A percentile compares a stretch with the other conserved stretches of the same genome.
phyloP scores from a whole-genome alignment of 1,140 invertebrate genomes.

The Calliopsis andreniformis region DNA sequence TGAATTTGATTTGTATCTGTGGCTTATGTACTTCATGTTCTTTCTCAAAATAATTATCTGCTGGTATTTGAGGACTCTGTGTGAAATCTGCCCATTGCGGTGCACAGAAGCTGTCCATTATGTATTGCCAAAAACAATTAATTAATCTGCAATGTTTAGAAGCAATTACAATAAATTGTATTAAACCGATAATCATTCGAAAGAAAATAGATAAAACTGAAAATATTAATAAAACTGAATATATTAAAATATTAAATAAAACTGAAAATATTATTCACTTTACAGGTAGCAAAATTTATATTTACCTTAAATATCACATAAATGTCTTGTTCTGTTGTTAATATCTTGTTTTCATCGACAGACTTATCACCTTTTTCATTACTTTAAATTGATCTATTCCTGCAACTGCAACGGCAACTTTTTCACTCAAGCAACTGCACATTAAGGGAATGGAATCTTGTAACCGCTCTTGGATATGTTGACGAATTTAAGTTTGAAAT shows the following conservation, averaged over 20 bases:
- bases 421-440: too few relatives aligned
- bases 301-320: background rate
- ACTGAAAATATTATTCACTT: background rate
- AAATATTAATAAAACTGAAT: background rate
- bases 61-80: constrained; percentile 58
- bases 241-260: background rate
- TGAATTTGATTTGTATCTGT: background rate
- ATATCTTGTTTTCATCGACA: background rate
- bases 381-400: too few relatives aligned
- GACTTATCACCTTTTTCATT: too few relatives aligned
- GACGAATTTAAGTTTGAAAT: constrained; percentile 35
- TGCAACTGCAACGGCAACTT: background rate
- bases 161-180: background rate
- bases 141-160: background rate
- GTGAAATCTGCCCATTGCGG: constrained; percentile 76
- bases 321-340: background rate
- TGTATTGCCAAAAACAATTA: background rate
- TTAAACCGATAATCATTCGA: background rate
- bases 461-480: background rate
- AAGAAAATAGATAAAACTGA: constrained; percentile 16
- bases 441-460: too few relatives aligned
- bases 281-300: background rate
- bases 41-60: constrained; percentile 68
- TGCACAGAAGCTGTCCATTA: constrained; percentile 70
- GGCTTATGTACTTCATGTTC: constrained; percentile 47